Evolutionary conservation across 2,797 vertebrate genomes (phyloP), one percentile per base, ranked within the genome.

Genomic region (Helostoma temminkii): DNA sequence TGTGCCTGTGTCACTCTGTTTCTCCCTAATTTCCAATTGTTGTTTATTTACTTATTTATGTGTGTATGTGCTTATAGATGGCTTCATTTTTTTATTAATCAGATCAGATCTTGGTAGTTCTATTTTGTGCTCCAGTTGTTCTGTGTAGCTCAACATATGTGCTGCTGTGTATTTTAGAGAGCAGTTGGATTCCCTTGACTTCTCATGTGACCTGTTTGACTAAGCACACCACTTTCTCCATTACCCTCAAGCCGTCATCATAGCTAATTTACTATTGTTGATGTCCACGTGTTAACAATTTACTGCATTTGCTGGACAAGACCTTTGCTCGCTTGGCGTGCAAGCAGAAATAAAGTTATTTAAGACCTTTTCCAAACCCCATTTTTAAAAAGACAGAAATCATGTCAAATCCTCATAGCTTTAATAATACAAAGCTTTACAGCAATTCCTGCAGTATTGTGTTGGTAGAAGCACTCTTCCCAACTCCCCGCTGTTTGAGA

Each of bases 101-200:
- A n/a, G n/a, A n/a, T n/a, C n/a, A n/a, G n/a, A n/a, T n/a, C n/a
- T n/a, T n/a, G n/a, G 24, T 37, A 22, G 32, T 60, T 74, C 37
- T 24, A 46, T 36, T 52, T 54, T 59, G 49, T 43, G 59, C 56
- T 15, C 25, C 46, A 67, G 55, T 53, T 64, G 18, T 71, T 70
- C 73, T 66, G 2, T 76, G 68, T 62, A 56, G 56, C 37, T 41
- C 36, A 61, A 25, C 41, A 36, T 59, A 66, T 62, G 75, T 53
- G 47, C 59, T 67, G 69, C 66, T 66, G 71, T 65, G 62, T 52
- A 50, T 71, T n/a, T n/a, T 54, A 1, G 3, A 83, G 54, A 73
- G 66, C 71, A 47, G 43, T 42, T 50, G 16, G 50, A 73, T 50
- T 54, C 66, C 28, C 16, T 68, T 63, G 19, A 26, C 43, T 67